Conservation (phyloP, 1,140 invertebrate species). For the Drosophila asahinai region DNA sequence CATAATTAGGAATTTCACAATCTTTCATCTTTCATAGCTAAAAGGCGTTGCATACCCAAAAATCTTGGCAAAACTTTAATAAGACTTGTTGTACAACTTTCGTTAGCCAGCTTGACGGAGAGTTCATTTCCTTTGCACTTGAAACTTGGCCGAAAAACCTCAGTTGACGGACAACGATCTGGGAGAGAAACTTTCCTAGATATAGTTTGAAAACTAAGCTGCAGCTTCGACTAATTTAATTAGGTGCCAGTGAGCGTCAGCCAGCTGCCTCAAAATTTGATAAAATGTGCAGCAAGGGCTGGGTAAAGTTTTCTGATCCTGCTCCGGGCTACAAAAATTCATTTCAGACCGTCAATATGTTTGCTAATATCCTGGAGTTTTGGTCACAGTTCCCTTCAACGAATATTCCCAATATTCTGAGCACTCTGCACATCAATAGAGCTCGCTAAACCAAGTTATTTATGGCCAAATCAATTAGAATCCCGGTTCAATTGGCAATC, state of each 20-base stretch:
- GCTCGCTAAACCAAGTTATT: constrained; percentile 37
- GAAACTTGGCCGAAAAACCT: constrained; percentile 25
- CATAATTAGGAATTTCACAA: not conserved
- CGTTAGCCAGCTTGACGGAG: constrained; percentile 12
- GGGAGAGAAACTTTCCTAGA: constrained; percentile 49
- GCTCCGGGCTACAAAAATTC: constrained; percentile 19
- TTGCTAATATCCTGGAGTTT: constrained; percentile 42
- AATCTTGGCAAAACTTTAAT: constrained; percentile 11
- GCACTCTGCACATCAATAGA: not conserved
- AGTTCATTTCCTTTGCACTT: constrained; percentile 35
- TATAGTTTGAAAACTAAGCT: constrained; percentile 43
- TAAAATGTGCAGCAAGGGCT: constrained; percentile 45
- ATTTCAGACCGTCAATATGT: constrained; percentile 30
- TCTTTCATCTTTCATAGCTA: constrained; percentile 9
- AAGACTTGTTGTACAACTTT: constrained; percentile 17
- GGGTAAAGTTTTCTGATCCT: constrained; percentile 14
- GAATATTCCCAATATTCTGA: constrained; percentile 11
- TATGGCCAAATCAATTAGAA: constrained; percentile 43
- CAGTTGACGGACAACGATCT: constrained; percentile 48
- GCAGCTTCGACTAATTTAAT: constrained; percentile 64
- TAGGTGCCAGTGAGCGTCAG: constrained; percentile 42
- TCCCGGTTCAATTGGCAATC: constrained; percentile 4
- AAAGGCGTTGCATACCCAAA: not conserved
- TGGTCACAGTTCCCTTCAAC: not conserved
- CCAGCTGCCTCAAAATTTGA: constrained; percentile 36